Evolutionary conservation across 2,797 vertebrate species (phyloP).

Genomic region (Odontamblyopus rebecca): DNA sequence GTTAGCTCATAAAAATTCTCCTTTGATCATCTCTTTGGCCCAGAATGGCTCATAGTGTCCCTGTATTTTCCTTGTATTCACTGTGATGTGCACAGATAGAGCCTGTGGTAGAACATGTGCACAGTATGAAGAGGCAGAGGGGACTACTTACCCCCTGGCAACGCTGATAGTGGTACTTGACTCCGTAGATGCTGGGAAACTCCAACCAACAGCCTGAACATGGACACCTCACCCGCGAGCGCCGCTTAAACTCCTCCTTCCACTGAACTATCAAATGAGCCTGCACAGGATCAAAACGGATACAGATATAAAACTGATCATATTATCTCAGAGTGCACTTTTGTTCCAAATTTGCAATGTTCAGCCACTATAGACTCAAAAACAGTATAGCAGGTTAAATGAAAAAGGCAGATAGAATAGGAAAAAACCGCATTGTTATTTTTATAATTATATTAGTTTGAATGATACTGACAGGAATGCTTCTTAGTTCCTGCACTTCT

Average conservation of each 20-base stretch:
- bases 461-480: conserved; percentile 88
- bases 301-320: not conserved
- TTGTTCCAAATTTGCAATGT: no score
- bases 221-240: conserved; percentile 92
- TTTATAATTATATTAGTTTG: not conserved
- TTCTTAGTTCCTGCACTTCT: conserved; percentile 89
- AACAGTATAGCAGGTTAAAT: not conserved
- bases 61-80: conserved; percentile 8
- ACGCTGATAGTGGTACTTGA: conserved; percentile 98
- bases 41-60: not conserved
- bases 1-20: not conserved
- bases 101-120: conserved; percentile 33
- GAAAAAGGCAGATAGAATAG: not conserved
- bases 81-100: conserved; percentile 19
- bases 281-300: conserved; percentile 64
- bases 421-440: not conserved
- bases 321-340: not conserved
- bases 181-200: conserved; percentile 96
- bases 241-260: conserved; percentile 96
- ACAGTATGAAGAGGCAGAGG: conserved; percentile 51
- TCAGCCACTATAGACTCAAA: not conserved
- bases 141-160: conserved; percentile 88
- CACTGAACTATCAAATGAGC: conserved; percentile 91
- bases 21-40: not conserved
- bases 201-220: conserved; percentile 96